Conservation (phyloP, 2,888 invertebrate species). For the Macaria liturata region DNA sequence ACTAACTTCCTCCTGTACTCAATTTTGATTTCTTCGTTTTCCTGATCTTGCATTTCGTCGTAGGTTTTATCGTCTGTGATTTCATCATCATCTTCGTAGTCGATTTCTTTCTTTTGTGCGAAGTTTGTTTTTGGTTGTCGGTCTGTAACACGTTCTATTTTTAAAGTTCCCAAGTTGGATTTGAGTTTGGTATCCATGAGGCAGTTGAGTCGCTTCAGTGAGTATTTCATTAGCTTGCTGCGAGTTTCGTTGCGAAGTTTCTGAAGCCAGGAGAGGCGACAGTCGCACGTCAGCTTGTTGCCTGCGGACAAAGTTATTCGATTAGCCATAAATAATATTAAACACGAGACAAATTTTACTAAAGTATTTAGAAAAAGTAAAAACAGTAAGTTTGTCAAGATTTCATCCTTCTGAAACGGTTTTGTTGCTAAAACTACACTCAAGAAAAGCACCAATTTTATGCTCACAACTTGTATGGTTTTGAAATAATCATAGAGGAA, state of each 20-base stretch:
- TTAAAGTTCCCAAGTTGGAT: conserved; percentile 47
- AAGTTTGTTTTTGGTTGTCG: conserved; percentile 38
- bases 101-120: conserved; percentile 48
- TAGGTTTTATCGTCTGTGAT: conserved; percentile 61
- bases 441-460: too few species aligned
- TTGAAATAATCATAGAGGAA: too few species aligned
- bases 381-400: too few species aligned
- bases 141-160: conserved; percentile 43
- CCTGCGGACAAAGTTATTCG: conserved; percentile 80
- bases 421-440: too few species aligned
- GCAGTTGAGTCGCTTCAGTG: conserved; percentile 88
- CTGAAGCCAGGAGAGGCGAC: conserved; percentile 91
- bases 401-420: too few species aligned
- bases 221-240: conserved; percentile 85
- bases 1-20: conserved; percentile 65
- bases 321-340: too few species aligned
- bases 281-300: conserved; percentile 91
- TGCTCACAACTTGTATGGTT: too few species aligned
- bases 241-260: conserved; percentile 88
- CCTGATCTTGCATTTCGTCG: conserved; percentile 74
- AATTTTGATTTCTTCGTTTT: conserved; percentile 59
- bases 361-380: too few species aligned
- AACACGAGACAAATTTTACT: too few species aligned
- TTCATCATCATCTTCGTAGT: conserved; percentile 63
- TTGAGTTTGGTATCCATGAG: conserved; percentile 79